Base-by-base conservation (phyloP, 2,888 invertebrate genomes). In the Ophion ventricosus region DNA sequence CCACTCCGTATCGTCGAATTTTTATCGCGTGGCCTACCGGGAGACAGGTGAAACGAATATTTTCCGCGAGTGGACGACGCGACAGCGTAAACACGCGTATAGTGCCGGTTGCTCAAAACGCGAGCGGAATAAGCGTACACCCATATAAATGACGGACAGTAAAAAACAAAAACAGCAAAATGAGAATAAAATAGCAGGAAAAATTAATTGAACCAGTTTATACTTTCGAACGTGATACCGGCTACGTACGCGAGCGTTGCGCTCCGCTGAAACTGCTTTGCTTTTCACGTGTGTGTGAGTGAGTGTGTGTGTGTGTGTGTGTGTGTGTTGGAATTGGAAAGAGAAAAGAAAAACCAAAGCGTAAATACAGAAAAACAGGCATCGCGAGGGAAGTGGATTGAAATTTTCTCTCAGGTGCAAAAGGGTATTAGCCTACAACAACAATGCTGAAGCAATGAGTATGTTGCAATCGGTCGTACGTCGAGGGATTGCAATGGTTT, bases 141-240 rank as follows among this genome's bases (percentile, higher is more conserved):
- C 14, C 23, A 14, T 54, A 72, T 64, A 64, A 78, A 57, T 78
- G 75, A 78, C 54, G 78, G 64, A 72, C 77, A 23, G 59, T 43
- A 67, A 61, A 69, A 67, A 25, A 49, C 14, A 70, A 72, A 82
- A 40, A 5, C n/a, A 49, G 17, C 14, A 49, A 49, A 49, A 49
- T 4, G 10, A 49, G 11, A 29, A 57, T 23, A 56, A 54, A 72
- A 69, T 1, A 7, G 35, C 35, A 14, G 49, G 17, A 49, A 49
- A 70, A 54, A 35, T 85, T 83, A 76, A 86, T 86, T 79, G 73
- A 84, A 85, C 86, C 80, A 86, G 86, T 85, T 61, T 72, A 57
- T 20, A 86, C 83, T 86, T 83, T 85, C 83, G 64, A 85, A 84
- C 76, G 63, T 83, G 81, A 75, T 61, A 25, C 61, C 61, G 54